phyloP scores from a whole-genome alignment of 2,797 vertebrate genomes.

The Fundulus diaphanus region DNA sequence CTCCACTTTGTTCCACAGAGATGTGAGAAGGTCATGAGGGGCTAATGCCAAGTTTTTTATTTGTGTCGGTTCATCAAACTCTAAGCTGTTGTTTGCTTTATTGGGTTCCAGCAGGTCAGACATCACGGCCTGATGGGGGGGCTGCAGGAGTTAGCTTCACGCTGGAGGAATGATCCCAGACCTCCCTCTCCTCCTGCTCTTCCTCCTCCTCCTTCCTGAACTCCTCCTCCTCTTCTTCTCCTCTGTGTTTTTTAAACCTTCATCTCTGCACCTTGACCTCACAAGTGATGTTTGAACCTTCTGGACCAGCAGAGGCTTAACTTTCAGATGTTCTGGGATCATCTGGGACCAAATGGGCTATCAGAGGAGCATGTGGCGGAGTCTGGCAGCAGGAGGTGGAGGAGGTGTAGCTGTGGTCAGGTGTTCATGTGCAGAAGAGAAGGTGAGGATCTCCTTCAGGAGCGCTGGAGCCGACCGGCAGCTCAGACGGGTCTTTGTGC shows the following conservation, averaged over 20 bases:
- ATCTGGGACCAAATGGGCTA: conserved; percentile 41
- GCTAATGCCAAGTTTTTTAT: too few relatives aligned
- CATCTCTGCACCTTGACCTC: background rate
- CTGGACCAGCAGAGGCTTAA: too few relatives aligned
- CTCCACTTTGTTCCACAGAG: too few relatives aligned
- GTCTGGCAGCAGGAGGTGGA: conserved; percentile 20
- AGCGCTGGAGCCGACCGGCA: conserved; percentile 12
- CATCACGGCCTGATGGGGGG: background rate
- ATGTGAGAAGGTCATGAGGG: too few relatives aligned
- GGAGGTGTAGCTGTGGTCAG: conserved; percentile 37
- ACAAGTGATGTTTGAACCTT: too few relatives aligned
- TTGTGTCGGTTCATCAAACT: too few relatives aligned
- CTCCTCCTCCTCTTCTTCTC: background rate
- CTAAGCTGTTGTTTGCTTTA: too few relatives aligned
- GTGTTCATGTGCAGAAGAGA: conserved; percentile 43
- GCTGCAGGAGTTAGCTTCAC: background rate
- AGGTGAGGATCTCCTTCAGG: conserved; percentile 54
- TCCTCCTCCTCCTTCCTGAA: background rate
- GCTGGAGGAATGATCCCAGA: too few relatives aligned
- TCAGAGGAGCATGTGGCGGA: conserved; percentile 47
- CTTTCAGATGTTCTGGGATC: background rate
- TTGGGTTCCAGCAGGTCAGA: too few relatives aligned
- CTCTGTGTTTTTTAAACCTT: background rate
- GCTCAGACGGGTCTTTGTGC: conserved; percentile 19
- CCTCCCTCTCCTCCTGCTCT: background rate